Evolutionary conservation across 2,113 vertebrate genomes (phyloP), one percentile per base, ranked within the genome.

Genomic region (Phalacrocorax aristotelis): DNA sequence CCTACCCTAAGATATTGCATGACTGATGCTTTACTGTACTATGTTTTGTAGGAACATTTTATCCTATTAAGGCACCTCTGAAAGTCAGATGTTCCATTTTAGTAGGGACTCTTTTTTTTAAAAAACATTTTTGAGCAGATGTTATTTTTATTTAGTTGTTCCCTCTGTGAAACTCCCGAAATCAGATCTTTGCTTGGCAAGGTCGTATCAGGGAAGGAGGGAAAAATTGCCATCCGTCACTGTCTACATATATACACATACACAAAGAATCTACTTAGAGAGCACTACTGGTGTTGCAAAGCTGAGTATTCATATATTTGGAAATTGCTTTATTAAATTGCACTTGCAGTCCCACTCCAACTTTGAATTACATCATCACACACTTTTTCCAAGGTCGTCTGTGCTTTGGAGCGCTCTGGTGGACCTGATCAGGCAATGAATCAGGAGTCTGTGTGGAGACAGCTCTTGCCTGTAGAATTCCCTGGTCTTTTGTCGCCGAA

Each of bases 91-190:
- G 82, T 91, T 95, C 88, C 14, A 4, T 70, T 90, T 87, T 49
- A 84, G 64, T 26, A 40, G 22, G 44, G 48, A 49, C 64, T 89
- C 48, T 49, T 14, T 44, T 69, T 69, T 75, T 95, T 16, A 44
- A 83, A 95, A 66, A 83, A 36, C 72, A 64, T 87, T 94, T 93
- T 30, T 65, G 74, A 79, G n/a, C 34, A 69, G 72, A 38, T 95
- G 87, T 89, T 96, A 79, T 96, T 95, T 96, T 97, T 94, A 69
- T 76, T 95, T 70, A 19, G 61, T 69, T 89, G 61, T 69, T 89
- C 66, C 62, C 69, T 72, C 64, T 94, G 84, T 89, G 93, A 93
- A 91, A 89, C 49, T 91, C 84, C 74, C 6, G 2, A 82, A 77
- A 74, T 36, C 40, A 65, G 34, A 80, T 75, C 69, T 95, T 91